phyloP scores from a whole-genome alignment of 2,888 invertebrate genomes.

The Tachina fera region DNA sequence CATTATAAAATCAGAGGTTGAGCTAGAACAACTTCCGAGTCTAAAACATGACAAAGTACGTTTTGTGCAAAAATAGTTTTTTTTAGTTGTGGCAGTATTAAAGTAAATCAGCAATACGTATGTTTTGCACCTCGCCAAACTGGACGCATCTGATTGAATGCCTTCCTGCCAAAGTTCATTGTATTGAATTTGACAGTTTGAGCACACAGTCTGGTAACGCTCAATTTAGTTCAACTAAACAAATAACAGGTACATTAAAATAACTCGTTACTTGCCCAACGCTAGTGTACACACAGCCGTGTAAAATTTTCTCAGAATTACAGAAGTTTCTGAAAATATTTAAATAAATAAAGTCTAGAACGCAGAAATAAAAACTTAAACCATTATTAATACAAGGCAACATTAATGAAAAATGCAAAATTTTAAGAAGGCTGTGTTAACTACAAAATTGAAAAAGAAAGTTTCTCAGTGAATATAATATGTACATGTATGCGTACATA shows the following conservation, averaged over 20 bases:
- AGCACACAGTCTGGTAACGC: constrained; percentile 27
- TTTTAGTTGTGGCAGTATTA: background rate
- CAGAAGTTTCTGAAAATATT: constrained; percentile 14
- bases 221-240: background rate
- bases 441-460: background rate
- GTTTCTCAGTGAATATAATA: background rate
- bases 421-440: background rate
- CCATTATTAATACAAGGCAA: background rate
- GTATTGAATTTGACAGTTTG: background rate
- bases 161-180: background rate
- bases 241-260: constrained; percentile 37
- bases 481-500: background rate
- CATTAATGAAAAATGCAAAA: background rate
- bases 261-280: constrained; percentile 39
- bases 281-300: constrained; percentile 50
- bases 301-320: constrained; percentile 50
- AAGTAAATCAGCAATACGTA: too few species aligned
- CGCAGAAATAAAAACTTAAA: background rate
- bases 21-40: too few species aligned
- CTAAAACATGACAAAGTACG: too few species aligned
- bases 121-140: too few species aligned
- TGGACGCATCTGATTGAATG: too few species aligned
- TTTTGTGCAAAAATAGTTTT: background rate
- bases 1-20: too few species aligned
- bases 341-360: background rate